phyloP scores from a whole-genome alignment of 2,797 vertebrate species.

The Chelonia mydas region DNA sequence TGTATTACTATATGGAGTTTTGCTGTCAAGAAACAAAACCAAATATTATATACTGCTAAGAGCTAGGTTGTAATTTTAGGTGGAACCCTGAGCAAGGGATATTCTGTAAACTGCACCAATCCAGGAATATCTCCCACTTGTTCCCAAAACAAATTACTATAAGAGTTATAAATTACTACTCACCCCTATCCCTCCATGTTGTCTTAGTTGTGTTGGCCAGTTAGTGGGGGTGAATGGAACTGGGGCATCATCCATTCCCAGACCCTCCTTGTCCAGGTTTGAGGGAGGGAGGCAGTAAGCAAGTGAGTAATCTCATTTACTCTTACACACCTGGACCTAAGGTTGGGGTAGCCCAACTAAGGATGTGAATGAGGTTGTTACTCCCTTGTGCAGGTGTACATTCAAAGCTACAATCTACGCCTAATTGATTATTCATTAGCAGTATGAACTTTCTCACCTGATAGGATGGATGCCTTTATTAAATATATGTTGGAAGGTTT shows the following conservation, averaged over 20 bases:
- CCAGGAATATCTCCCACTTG: background rate
- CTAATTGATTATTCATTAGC: background rate
- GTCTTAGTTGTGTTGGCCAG: background rate
- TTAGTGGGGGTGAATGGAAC: background rate
- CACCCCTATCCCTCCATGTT: background rate
- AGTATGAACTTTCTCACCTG: background rate
- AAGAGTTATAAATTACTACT: background rate
- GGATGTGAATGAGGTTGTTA: background rate
- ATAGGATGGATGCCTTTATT: background rate
- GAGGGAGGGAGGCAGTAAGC: fast-evolving
- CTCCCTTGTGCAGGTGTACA: background rate
- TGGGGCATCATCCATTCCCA: background rate
- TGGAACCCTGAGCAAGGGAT: fast-evolving
- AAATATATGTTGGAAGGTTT: background rate
- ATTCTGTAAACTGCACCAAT: background rate
- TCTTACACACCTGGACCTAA: background rate
- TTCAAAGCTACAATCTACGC: background rate
- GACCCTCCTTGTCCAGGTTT: background rate
- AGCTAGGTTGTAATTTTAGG: background rate
- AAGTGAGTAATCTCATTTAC: background rate
- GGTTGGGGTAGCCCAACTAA: background rate
- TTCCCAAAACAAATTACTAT: background rate
- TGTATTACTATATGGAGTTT: background rate
- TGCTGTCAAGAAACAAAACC: background rate
- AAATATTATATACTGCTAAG: background rate